Evolutionary conservation across 2,797 vertebrate species (phyloP).

Genomic region (Sebastes steindachneri): DNA sequence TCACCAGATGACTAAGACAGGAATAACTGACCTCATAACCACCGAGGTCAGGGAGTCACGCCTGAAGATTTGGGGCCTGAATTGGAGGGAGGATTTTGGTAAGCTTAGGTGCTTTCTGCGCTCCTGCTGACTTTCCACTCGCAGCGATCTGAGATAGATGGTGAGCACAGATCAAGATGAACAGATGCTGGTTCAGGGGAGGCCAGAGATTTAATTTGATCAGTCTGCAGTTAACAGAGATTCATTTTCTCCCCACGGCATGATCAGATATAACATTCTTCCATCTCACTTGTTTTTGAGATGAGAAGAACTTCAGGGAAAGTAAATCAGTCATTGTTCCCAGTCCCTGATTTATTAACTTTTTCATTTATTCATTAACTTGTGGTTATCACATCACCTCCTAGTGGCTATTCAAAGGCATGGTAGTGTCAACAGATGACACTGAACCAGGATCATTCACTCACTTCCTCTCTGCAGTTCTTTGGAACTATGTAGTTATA

Average conservation of each 20-base stretch:
- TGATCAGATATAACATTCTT: conserved; percentile 1
- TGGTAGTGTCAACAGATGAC: not conserved
- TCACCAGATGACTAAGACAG: conserved; percentile 64
- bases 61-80: conserved; percentile 30
- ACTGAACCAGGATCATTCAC: not conserved
- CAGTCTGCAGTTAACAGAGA: conserved; percentile 18
- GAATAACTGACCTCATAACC: conserved; percentile 58
- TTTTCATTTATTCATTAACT: not conserved
- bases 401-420: not conserved
- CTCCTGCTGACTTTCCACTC: not conserved
- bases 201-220: conserved; percentile 31
- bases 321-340: not conserved
- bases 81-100: conserved; percentile 48
- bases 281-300: not conserved
- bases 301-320: not conserved
- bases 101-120: conserved; percentile 24
- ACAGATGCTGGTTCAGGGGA: conserved; percentile 24
- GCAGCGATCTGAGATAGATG: conserved; percentile 6
- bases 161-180: conserved; percentile 8
- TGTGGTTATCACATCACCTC: not conserved
- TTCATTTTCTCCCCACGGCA: not conserved
- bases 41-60: conserved; percentile 45
- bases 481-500: not conserved
- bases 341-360: not conserved
- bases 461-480: not conserved